These are phyloP conservation scores for Pissodes strobi DNA, from an alignment of 1,140 invertebrate species.

Conservation along the genomic window DNA sequence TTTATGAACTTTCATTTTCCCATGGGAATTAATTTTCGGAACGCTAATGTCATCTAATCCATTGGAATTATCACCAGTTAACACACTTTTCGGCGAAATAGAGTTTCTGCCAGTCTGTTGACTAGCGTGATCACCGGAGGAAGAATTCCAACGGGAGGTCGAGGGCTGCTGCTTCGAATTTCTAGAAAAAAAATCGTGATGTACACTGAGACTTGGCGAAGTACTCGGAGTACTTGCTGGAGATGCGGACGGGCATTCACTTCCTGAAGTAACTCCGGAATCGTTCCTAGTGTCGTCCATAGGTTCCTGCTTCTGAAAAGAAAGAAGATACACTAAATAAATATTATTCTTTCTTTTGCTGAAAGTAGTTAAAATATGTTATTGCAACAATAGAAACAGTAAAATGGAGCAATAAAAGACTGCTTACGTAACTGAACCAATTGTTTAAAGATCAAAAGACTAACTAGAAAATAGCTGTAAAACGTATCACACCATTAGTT, in stretches of 20 bases:
- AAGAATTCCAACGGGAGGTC: too few relatives aligned
- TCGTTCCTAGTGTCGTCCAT: constrained; percentile 51
- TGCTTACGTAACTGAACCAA: constrained; percentile 30
- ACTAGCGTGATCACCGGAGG: too few relatives aligned
- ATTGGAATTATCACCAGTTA: constrained; percentile 43
- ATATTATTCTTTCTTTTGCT: constrained; percentile 21
- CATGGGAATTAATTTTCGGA: constrained; percentile 78
- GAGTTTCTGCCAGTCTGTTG: constrained; percentile 52
- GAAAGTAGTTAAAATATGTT: neutral
- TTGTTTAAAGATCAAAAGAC: constrained; percentile 32
- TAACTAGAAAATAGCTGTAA: constrained; percentile 17
- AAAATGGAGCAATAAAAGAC: constrained; percentile 27
- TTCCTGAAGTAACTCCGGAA: constrained; percentile 52
- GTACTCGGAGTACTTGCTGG: constrained; percentile 45
- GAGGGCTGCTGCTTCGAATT: too few relatives aligned
- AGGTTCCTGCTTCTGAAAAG: constrained; percentile 55
- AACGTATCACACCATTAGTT: constrained; percentile 17
- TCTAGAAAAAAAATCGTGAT: too few relatives aligned
- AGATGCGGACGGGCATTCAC: constrained; percentile 48
- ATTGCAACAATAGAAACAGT: too few relatives aligned
- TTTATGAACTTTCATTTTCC: constrained; percentile 84
- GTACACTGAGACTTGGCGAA: too few relatives aligned
- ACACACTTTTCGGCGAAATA: constrained; percentile 16
- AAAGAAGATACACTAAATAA: constrained; percentile 33
- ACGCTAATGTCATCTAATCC: constrained; percentile 70